Conservation (phyloP, 2,888 invertebrate species). For the Erebia epiphron region DNA sequence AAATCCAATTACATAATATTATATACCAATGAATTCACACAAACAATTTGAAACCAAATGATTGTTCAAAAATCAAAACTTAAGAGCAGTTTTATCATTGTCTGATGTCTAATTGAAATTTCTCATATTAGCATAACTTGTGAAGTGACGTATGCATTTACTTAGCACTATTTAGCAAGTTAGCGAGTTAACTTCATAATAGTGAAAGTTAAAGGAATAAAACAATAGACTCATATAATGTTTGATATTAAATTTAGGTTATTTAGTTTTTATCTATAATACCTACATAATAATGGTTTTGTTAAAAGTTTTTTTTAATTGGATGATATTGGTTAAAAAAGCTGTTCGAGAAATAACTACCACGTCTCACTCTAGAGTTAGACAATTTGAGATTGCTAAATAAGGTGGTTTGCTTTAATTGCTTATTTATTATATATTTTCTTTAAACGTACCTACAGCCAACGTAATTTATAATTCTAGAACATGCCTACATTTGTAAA, state of each 20-base stretch:
- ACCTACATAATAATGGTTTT: background rate
- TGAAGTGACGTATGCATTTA: conserved; percentile 20
- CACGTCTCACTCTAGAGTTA: too few relatives aligned
- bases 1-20: too few relatives aligned
- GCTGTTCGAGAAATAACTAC: too few relatives aligned
- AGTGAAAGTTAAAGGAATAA: conserved; percentile 28
- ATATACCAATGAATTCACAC: background rate
- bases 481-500: background rate
- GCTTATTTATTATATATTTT: too few relatives aligned
- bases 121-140: conserved; percentile 26
- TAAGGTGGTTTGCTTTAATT: too few relatives aligned
- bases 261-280: background rate
- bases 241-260: background rate
- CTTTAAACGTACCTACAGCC: too few relatives aligned
- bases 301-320: too few relatives aligned
- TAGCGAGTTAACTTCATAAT: conserved; percentile 17
- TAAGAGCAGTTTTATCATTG: background rate
- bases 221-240: conserved; percentile 7
- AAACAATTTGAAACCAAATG: too few relatives aligned
- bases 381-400: too few relatives aligned
- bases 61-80: too few relatives aligned
- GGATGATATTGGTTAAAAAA: too few relatives aligned
- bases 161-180: conserved; percentile 21
- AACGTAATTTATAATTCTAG: background rate
- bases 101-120: conserved; percentile 14